Conservation (phyloP, 37 sponge, comb jelly and placozoan species). For the Beroe ovata region DNA sequence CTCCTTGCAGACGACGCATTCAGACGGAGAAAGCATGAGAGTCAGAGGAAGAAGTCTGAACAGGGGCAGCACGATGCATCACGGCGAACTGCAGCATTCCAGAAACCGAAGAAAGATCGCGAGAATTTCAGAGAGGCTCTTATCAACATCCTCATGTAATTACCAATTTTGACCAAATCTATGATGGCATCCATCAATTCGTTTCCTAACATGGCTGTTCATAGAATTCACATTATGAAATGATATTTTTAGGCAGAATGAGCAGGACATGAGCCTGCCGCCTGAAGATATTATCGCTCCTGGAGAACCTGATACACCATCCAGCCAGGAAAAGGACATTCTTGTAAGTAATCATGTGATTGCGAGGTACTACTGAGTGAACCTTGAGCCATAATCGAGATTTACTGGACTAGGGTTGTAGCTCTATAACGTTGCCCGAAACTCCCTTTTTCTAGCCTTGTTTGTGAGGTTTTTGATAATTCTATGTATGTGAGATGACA, state of each 20-base stretch:
- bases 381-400: too few species aligned
- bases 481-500: too few species aligned
- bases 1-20: constrained; percentile 40
- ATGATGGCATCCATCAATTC: too few species aligned
- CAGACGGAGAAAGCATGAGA: constrained; percentile 46
- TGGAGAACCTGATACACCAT: constrained; percentile 69
- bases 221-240: too few species aligned
- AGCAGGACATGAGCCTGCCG: constrained; percentile 44
- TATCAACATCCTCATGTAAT: constrained; percentile 88
- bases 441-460: too few species aligned
- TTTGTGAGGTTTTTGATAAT: too few species aligned
- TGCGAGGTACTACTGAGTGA: too few species aligned
- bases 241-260: constrained; percentile 44
- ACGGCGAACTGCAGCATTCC: constrained; percentile 65
- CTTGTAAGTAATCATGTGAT: constrained; percentile 70
- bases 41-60: constrained; percentile 27
- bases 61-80: constrained; percentile 47
- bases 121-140: constrained; percentile 92
- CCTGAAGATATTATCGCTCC: constrained; percentile 14
- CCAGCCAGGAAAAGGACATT: constrained; percentile 80
- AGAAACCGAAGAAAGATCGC: constrained; percentile 68
- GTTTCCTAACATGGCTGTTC: too few species aligned
- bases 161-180: too few species aligned
- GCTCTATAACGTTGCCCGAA: too few species aligned
- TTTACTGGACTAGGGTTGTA: too few species aligned